Conservation (phyloP, 2,888 invertebrate species). For the Euzetes globulus region DNA sequence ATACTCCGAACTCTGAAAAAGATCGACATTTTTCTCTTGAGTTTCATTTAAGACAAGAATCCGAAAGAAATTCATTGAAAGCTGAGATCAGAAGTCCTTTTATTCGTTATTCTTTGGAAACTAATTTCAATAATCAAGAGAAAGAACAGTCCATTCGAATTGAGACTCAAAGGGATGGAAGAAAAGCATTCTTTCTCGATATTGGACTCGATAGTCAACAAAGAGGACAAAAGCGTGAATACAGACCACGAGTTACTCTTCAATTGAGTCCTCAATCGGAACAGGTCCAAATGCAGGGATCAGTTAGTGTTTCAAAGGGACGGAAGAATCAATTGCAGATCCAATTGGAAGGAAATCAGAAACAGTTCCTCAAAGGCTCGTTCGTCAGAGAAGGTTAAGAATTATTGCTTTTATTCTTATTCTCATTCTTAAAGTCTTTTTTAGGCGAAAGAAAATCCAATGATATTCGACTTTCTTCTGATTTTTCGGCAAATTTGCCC, state of each 20-base stretch:
- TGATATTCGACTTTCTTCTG: not conserved
- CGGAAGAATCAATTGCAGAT: conserved; percentile 35
- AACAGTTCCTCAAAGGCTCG: conserved; percentile 22
- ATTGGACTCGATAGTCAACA: not conserved
- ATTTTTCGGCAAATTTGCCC: not conserved
- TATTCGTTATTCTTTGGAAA: conserved; percentile 27
- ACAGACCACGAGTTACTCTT: conserved; percentile 30
- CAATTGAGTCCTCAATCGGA: not conserved
- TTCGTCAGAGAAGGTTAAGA: conserved; percentile 1
- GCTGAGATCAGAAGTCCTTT: conserved; percentile 36
- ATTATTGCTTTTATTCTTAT: not conserved
- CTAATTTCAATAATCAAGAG: not conserved
- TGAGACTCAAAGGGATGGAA: not conserved
- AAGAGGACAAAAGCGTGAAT: conserved; percentile 27
- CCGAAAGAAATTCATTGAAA: conserved; percentile 24
- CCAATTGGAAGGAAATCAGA: conserved; percentile 36
- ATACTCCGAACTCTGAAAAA: conserved; percentile 37
- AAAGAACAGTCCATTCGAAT: conserved; percentile 12
- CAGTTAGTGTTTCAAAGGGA: conserved; percentile 32
- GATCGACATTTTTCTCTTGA: conserved; percentile 34
- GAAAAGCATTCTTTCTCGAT: not conserved
- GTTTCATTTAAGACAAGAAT: conserved; percentile 24
- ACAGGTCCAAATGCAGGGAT: conserved; percentile 35
- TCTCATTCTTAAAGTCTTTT: not conserved
- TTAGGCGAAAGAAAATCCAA: not conserved